Base-by-base conservation (phyloP, 2,113 vertebrate genomes). In the Ellobius talpinus region DNA sequence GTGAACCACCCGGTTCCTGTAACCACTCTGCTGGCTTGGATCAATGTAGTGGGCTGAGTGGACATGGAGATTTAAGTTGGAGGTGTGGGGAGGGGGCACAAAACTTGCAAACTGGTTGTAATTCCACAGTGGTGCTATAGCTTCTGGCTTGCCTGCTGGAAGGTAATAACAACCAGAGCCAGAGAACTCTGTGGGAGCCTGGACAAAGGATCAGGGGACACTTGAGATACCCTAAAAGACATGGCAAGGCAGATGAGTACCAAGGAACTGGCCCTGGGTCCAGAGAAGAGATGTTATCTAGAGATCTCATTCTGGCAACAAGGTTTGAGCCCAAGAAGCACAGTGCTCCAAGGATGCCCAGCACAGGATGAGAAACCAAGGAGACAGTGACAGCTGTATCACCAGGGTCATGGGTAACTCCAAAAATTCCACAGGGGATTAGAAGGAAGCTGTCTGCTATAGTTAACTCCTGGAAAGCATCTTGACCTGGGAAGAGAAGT, bases 1-100 rank as follows among this genome's bases (percentile, higher is more conserved):
- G 36, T 1, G 9, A n/a, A 1, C 47, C 31, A 1, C 2, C 17
- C 0, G 0, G 2, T 31, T 33, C 45, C 0, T 1, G 1, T 2
- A 0, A 11, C 2, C 6, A 58, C 4, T 61, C 11, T 0, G 4
- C 84, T 19, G 1, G 7, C 79, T 47, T 26, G 2, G 4, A 5
- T 70, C 16, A 3, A 63, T 12, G 5, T 3, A 1, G 3, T 4
- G 5, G 2, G 0, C 2, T 52, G 5, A 0, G 16, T 50, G 42
- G 7, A 10, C 9, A 14, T 10, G 5, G 61, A 55, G 21, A 13
- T 1, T 39, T 58, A 6, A 4, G 52, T 63, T 5, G 72, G 3
- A 26, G 21, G 26, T 23, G 70, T 29, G 4, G 4, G 0, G 36
- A 31, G 14, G 0, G 36, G 24, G 14, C 45, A 17, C 19, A 39